These are phyloP conservation scores for Melopsittacus undulatus DNA, from an alignment of 2,797 vertebrate species.

Conservation along the genomic window DNA sequence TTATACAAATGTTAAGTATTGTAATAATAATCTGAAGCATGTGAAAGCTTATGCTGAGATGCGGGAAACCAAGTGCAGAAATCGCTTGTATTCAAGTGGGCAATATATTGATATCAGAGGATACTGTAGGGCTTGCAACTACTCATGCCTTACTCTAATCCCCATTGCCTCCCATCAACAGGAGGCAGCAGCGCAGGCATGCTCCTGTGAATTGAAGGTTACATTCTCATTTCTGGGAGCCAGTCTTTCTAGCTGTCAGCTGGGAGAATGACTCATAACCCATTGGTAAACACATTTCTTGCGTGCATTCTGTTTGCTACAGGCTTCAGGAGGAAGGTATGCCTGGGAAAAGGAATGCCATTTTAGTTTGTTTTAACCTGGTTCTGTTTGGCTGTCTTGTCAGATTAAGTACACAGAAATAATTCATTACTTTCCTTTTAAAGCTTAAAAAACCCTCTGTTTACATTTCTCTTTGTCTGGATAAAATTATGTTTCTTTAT, in stretches of 20 bases:
- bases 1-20: not conserved
- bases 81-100: not conserved
- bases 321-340: not conserved
- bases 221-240: not conserved
- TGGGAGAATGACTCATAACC: conserved; percentile 41
- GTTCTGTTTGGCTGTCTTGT: not conserved
- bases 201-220: not conserved
- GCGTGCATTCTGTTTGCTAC: not conserved
- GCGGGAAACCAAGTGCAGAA: not conserved
- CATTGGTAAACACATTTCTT: not conserved
- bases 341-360: not conserved
- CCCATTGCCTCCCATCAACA: not conserved
- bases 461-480: not conserved
- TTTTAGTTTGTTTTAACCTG: not conserved
- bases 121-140: not conserved
- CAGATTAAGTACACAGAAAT: not conserved
- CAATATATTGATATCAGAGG: not conserved
- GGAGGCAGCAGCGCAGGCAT: not conserved
- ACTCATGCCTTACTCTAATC: not conserved
- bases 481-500: not conserved
- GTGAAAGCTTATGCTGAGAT: not conserved
- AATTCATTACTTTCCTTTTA: not conserved
- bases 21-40: not conserved
- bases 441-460: not conserved
- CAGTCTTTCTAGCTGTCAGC: not conserved